Base-by-base conservation (phyloP, 2,797 vertebrate genomes). In the Crypturellus tataupa region DNA sequence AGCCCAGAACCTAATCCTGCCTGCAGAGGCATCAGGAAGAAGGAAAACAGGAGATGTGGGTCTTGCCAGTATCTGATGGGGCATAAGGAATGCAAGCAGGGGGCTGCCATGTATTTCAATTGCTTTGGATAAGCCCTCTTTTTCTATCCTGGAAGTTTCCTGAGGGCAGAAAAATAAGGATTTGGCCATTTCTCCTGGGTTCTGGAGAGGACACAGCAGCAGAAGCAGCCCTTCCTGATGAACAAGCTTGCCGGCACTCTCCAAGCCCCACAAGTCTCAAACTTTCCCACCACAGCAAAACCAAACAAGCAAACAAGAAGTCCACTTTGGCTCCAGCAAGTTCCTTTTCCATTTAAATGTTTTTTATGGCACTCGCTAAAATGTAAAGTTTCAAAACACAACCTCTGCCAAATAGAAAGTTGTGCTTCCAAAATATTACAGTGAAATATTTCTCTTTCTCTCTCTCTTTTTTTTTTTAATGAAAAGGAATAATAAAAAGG, bases 231-330 rank as follows among this genome's bases (percentile, higher is more conserved):
- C 8, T 64, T 64, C 39, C 27, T 42, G 27, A 27, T 42, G 62
- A 56, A n/a, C 55, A n/a, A n/a, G 31, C 55, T 56, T 56, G 55
- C 55, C 31, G 19, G 53, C 55, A n/a, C 55, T 31, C 39, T 64
- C 18, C 18, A 19, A 69, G 67, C 33, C 35, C 46, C 64, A 29
- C 8, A 3, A 23, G 17, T 8, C 13, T 47, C 7, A 40, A 27
- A 51, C 24, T 42, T 51, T 42, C 33, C 49, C 64, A 35, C 67
- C 69, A 44, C 55, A 18, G 13, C 55, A 73, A 76, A 91, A 64
- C 12, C 37, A 20, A 24, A 46, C 0, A 4, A 75, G 9, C 5
- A 40, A 63, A 8, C 31, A 62, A 19, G 10, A 49, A 12, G 0
- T 0, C 14, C 12, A 4, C 25, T 35, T 24, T 20, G 27, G n/a